These are phyloP conservation scores for Drosophila gunungcola DNA, from an alignment of 1,140 invertebrate species.

Conservation along the genomic window DNA sequence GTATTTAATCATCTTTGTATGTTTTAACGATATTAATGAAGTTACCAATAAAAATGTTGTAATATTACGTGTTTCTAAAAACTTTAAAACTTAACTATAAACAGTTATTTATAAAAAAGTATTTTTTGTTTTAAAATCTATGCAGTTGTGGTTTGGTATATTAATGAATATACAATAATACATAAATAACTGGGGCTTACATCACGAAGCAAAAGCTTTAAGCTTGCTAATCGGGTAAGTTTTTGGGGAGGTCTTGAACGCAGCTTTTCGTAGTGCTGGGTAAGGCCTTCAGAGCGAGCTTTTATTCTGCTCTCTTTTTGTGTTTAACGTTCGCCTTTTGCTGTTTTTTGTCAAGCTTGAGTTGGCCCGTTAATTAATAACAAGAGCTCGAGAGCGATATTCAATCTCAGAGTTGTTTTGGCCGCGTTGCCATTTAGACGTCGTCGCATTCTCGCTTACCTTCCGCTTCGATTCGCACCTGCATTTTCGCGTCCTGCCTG, in stretches of 20 bases:
- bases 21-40: no score
- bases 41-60: no score
- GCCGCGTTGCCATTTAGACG: slow-evolving; percentile 69
- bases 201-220: slow-evolving; percentile 1
- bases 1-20: no score
- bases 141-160: no score
- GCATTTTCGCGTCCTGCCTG: slow-evolving; percentile 54
- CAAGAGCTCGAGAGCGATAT: slow-evolving; percentile 57
- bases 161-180: no score
- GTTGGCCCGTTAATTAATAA: slow-evolving; percentile 80
- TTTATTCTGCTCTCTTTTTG: slow-evolving; percentile 19
- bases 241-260: not conserved
- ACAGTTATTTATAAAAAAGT: no score
- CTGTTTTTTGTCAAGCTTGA: slow-evolving; percentile 68
- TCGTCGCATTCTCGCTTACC: slow-evolving; percentile 35
- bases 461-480: slow-evolving; percentile 20
- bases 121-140: no score
- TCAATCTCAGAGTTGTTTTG: slow-evolving; percentile 66
- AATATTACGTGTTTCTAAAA: no score
- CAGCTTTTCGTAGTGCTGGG: slow-evolving; percentile 21
- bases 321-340: slow-evolving; percentile 20
- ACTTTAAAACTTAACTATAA: no score
- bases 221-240: not conserved
- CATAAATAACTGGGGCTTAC: not conserved
- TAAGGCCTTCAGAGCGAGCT: slow-evolving; percentile 28